Conservation (phyloP, 2,888 invertebrate genomes). For the Drosophila vallismaia region DNA sequence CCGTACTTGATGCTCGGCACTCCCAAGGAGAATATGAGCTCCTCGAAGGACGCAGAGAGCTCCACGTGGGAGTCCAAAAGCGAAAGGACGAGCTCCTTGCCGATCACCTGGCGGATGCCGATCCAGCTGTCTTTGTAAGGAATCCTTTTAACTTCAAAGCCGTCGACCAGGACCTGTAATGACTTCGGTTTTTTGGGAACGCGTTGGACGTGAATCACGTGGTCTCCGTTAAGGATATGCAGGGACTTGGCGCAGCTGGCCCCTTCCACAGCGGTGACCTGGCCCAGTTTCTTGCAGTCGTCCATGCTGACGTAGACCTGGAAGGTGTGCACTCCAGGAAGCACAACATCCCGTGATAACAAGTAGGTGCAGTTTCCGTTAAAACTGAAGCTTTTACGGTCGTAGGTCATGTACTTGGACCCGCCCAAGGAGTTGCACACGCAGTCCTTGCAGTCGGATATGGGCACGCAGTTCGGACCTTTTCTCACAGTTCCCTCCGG, state of each 20-base stretch:
- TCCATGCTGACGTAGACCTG: slow-evolving; percentile 89
- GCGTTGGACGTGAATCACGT: slow-evolving; percentile 86
- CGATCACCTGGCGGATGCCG: slow-evolving; percentile 85
- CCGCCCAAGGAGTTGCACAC: slow-evolving; percentile 90
- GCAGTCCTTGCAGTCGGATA: slow-evolving; percentile 91
- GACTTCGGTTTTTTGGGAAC: slow-evolving; percentile 79
- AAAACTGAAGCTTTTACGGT: slow-evolving; percentile 91
- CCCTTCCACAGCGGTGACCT: slow-evolving; percentile 53
- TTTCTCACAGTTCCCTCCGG: slow-evolving; percentile 89
- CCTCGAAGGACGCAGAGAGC: slow-evolving; percentile 84
- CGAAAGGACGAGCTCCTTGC: slow-evolving; percentile 86
- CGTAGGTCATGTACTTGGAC: slow-evolving; percentile 93
- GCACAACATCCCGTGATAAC: slow-evolving; percentile 87
- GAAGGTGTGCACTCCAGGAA: slow-evolving; percentile 84
- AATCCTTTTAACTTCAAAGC: slow-evolving; percentile 78
- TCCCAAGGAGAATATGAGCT: slow-evolving; percentile 86
- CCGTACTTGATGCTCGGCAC: slow-evolving; percentile 90
- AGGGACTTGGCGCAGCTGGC: slow-evolving; percentile 88
- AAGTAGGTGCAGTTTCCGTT: slow-evolving; percentile 94
- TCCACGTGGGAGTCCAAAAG: slow-evolving; percentile 90
- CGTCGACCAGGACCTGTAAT: slow-evolving; percentile 81
- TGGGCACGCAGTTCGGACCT: slow-evolving; percentile 88
- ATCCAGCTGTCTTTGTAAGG: slow-evolving; percentile 88
- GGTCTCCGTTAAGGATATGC: slow-evolving; percentile 88
- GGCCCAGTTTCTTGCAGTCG: slow-evolving; percentile 86